phyloP scores from a whole-genome alignment of 23 tunicate species.

The Trididemnum clinides region DNA sequence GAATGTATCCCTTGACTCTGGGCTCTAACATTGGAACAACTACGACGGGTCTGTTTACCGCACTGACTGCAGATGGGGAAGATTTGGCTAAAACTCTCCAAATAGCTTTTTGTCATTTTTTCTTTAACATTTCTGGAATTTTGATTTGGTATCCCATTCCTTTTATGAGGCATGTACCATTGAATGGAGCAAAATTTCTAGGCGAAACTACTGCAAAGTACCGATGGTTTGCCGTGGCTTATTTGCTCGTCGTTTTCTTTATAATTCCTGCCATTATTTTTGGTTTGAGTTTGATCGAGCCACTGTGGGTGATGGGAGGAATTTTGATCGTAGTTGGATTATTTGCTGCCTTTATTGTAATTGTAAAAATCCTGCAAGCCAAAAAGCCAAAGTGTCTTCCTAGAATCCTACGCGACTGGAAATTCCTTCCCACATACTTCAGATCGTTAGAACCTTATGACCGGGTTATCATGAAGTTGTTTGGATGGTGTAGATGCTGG shows the following conservation, averaged over 20 bases:
- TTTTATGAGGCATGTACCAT: slow-evolving; percentile 64
- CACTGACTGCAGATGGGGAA: slow-evolving; percentile 54
- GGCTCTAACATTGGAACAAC: slow-evolving; percentile 96
- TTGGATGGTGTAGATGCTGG: slow-evolving; percentile 75
- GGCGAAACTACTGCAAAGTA: slow-evolving; percentile 88
- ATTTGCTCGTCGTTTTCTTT: slow-evolving; percentile 59
- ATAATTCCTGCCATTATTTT: slow-evolving; percentile 57
- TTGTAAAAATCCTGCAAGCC: slow-evolving; percentile 67
- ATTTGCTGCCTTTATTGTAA: slow-evolving; percentile 38
- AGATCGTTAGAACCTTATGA: slow-evolving; percentile 86
- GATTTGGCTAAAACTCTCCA: slow-evolving; percentile 48
- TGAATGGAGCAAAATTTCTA: slow-evolving; percentile 57
- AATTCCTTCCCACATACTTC: slow-evolving; percentile 73
- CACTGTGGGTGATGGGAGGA: slow-evolving; percentile 51
- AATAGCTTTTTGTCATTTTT: slow-evolving; percentile 75
- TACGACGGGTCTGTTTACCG: slow-evolving; percentile 71
- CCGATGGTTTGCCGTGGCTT: slow-evolving; percentile 85
- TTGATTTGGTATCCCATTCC: slow-evolving; percentile 88
- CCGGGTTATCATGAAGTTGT: slow-evolving; percentile 29
- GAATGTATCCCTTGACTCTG: slow-evolving; percentile 90
- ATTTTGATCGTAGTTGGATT: slow-evolving; percentile 38
- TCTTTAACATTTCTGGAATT: slow-evolving; percentile 87
- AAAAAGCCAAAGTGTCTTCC: slow-evolving; percentile 76
- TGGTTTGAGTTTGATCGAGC: slow-evolving; percentile 52
- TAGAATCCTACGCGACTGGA: slow-evolving; percentile 53